Evolutionary conservation across 2,113 vertebrate genomes (phyloP), one percentile per base, ranked within the genome.

Genomic region (Atherinomorus stipes): DNA sequence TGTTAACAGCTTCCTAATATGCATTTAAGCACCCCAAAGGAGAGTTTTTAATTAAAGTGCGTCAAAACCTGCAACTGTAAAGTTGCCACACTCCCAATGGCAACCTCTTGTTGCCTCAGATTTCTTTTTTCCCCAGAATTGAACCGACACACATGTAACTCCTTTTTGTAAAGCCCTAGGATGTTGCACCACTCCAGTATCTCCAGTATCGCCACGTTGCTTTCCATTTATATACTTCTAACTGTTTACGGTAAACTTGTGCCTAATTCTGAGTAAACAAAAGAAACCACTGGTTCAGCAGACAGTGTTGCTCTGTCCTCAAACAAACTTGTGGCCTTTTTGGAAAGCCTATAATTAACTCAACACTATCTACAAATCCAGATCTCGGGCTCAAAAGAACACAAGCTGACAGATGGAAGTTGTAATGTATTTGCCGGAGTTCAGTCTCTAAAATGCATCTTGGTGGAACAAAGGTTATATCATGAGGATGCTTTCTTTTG

Each of bases 241-340:
- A 64, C 58, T 85, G 92, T 95, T 96, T 92, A 91, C 91, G 83
- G 91, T 91, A 74, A 93, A 95, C 90, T 93, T 89, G 92, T 86
- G 93, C 95, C 94, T 96, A 92, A 94, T 93, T 95, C 92, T 38
- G 52, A 74, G 66, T 74, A 69, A 84, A 81, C 71, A 73, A 76
- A 84, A 53, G 42, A 75, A 85, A 85, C 54, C 31, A 84, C 54
- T 59, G 68, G 71, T 80, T 77, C 37, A 44, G 74, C 31, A 16
- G 78, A 78, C 71, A 67, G 68, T 51, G 71, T 89, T 81, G 71
- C 83, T 80, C 66, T 68, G 83, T 84, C 83, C 85, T 91, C 76
- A 81, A 86, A 86, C 75, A 72, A 83, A 87, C 85, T 61, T 40
- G 90, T 91, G 88, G 90, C 88, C 89, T 93, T 92, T 89, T 83